Conservation (phyloP, 2,113 vertebrate genomes). For the Columba janthina region DNA sequence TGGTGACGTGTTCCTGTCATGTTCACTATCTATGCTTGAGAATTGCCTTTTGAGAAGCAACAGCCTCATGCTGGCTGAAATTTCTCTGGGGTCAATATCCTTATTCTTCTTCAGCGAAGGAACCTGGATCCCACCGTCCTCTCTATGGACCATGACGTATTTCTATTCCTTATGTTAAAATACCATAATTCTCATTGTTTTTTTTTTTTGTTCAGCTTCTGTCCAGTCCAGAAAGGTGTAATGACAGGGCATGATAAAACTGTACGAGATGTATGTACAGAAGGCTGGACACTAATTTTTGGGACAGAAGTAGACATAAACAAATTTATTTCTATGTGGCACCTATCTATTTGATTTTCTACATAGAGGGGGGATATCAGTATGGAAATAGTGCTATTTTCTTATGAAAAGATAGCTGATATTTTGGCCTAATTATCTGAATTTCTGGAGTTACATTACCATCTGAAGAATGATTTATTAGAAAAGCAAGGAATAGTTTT, state of each 20-base stretch:
- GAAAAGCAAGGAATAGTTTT: not conserved
- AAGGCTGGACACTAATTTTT: not conserved
- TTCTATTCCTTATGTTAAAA: not conserved
- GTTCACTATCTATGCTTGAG: not conserved
- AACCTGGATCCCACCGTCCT: not conserved
- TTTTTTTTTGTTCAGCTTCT: not conserved
- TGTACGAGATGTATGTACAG: not conserved
- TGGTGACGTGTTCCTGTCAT: not conserved
- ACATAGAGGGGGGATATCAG: not conserved
- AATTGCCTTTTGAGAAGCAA: slow-evolving; percentile 27
- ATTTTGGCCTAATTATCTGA: not conserved
- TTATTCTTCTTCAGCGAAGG: not conserved
- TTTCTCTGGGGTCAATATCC: not conserved
- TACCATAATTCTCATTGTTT: not conserved
- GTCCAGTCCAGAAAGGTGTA: not conserved
- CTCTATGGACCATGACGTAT: fast-evolving
- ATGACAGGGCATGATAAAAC: not conserved
- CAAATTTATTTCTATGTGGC: not conserved
- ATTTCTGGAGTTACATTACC: not conserved
- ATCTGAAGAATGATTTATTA: not conserved
- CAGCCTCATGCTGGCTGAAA: not conserved
- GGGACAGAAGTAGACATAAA: not conserved
- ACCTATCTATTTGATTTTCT: not conserved
- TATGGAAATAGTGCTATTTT: not conserved
- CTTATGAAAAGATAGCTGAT: not conserved